Evolutionary conservation across 2,888 invertebrate genomes (phyloP), one percentile per base, ranked within the genome.

Genomic region (Galerucella calmariensis): DNA sequence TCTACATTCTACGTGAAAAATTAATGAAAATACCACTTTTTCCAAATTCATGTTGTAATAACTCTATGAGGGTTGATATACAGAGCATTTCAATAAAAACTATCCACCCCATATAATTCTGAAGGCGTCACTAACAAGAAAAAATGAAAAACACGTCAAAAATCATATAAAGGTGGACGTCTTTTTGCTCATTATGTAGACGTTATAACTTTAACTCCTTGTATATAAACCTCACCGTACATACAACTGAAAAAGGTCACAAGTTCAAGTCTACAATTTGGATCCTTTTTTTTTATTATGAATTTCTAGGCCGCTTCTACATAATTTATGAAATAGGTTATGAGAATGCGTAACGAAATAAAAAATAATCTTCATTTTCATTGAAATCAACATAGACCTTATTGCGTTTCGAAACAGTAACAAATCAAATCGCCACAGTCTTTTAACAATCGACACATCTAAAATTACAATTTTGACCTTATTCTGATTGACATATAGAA

Each of bases 391-490:
- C 41, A 27, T 41, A 62, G 62, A 41, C 62, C 62, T 41, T n/a
- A 62, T 41, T 62, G 16, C 62, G 62, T 73, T 59, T 63, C 48
- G 44, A 27, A 67, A 66, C 59, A n/a, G 48, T 65, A 65, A 65
- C 56, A 69, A 73, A 69, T n/a, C 46, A 69, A 58, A 53, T 62
- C 51, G 27, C n/a, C 44, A 44, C 12, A 56, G 27, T 67, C 24
- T n/a, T 63, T 66, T 67, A 71, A 75, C 66, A 75, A 44, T 51
- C 70, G 65, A 11, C 41, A n/a, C 51, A 76, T 78, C 73, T 78
- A 68, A 75, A 78, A 75, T 78, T 76, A 73, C 68, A 72, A 77
- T 78, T 75, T 76, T 69, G 76, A 77, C 78, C 78, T 73, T 73
- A 75, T 75, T 77, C 66, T 65, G 53, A 65, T 70, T 75, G 68